phyloP scores from a whole-genome alignment of 2,888 invertebrate genomes.

The Agrotis puta region DNA sequence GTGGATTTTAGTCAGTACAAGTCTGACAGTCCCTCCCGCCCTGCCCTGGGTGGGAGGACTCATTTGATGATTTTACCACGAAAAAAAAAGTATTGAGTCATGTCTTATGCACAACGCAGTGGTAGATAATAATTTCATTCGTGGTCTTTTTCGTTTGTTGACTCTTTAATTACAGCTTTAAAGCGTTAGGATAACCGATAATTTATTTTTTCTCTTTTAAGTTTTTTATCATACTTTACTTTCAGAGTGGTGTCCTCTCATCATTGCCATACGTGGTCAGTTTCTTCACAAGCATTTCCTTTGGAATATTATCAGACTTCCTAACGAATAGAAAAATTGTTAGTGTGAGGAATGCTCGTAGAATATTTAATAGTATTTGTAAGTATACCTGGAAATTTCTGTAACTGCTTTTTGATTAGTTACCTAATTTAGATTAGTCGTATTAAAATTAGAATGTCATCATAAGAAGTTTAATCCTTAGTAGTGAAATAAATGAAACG shows the following conservation, averaged over 20 bases:
- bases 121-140: not conserved
- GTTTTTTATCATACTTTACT: slow-evolving; percentile 47
- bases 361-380: slow-evolving; percentile 88
- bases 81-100: too few relatives aligned
- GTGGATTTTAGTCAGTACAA: too few relatives aligned
- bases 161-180: not conserved
- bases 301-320: slow-evolving; percentile 91
- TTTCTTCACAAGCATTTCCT: slow-evolving; percentile 87
- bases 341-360: slow-evolving; percentile 76
- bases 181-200: not conserved
- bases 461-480: not conserved
- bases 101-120: too few relatives aligned
- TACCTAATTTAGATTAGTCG: too few relatives aligned
- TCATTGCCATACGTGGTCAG: slow-evolving; percentile 92
- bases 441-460: too few relatives aligned
- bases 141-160: not conserved
- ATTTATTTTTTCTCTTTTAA: not conserved
- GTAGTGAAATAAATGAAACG: too few relatives aligned
- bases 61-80: too few relatives aligned
- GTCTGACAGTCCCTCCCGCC: too few relatives aligned
- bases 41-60: too few relatives aligned
- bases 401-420: not conserved
- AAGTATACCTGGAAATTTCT: slow-evolving; percentile 49
- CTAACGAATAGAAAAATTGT: slow-evolving; percentile 77
- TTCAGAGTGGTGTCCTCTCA: slow-evolving; percentile 91